Base-by-base conservation (phyloP, 2,888 invertebrate genomes). In the Minunthozetes semirufus region DNA sequence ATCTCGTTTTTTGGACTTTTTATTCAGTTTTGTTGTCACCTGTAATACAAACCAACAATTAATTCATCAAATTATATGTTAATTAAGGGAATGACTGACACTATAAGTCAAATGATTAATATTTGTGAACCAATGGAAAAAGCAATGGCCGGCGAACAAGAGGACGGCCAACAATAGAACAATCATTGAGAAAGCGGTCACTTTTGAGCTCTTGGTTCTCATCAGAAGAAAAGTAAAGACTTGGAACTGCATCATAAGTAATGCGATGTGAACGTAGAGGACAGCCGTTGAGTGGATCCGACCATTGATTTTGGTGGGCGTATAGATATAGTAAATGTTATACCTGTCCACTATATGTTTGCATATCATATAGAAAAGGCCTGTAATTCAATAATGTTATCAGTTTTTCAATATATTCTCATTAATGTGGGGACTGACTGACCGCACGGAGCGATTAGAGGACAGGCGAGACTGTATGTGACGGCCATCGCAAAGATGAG, bases 321-420 rank as follows among this genome's bases (percentile, higher is more conserved):
- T 91, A 81, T 96, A 97, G 1, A 94, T 95, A 83, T 94, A 96
- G 83, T 91, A 96, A 77, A 97, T 87, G 84, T 97, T 97, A 82
- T 97, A 94, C 78, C 94, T 90, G 84, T 97, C 96, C 15, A 94
- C 94, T 78, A 92, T 87, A 83, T 96, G 94, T 83, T 97, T 97
- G 61, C 96, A 85, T 79, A 89, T 85, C 81, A 96, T 87, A 84
- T 96, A 97, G 17, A 96, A 83, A 79, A 97, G 85, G 46, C 86
- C 86, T 86, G 80, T 22, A 25, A 48, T 33, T 72, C 15, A 76
- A 42, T 4, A 15, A 5, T 46, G 4, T 29, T 27, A 6, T 42
- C 13, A 50, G 19, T 46, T 19, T 42, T 9, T 33, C 27, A n/a
- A 59, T 33, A 75, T 29, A 50, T n/a, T n/a, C n/a, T n/a, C n/a